Percentiles rank a stretch among this genome's conserved stretches.
phyloP scores from a whole-genome alignment of 2,797 vertebrate genomes.

The Ispidina picta region DNA sequence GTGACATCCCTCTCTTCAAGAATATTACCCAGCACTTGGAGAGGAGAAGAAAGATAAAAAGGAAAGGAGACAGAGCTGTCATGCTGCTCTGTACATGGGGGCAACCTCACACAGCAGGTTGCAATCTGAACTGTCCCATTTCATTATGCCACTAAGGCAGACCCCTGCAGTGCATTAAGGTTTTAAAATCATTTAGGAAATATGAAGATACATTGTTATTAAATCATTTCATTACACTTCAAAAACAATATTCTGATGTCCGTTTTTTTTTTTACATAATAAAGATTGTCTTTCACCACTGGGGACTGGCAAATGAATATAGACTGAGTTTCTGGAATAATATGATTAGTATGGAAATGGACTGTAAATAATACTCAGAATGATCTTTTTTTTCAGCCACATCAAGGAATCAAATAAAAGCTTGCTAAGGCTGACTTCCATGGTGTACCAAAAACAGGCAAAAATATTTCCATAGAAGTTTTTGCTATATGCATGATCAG shows the following conservation, averaged over 20 bases:
- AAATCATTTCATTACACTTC: conserved; percentile 57
- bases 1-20: not conserved
- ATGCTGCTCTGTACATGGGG: not conserved
- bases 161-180: conserved; percentile 42
- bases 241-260: conserved; percentile 34
- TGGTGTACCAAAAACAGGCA: not conserved
- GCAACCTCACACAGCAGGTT: conserved; percentile 54
- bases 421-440: not conserved
- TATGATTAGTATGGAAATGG: conserved; percentile 25
- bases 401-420: conserved; percentile 9
- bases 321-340: conserved; percentile 36
- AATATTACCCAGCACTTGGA: conserved; percentile 20
- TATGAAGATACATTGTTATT: conserved; percentile 59
- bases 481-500: not conserved
- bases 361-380: conserved; percentile 36
- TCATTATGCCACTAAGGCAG: conserved; percentile 49
- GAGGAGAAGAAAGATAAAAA: conserved; percentile 30
- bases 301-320: not conserved
- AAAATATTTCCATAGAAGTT: not conserved
- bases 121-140: conserved; percentile 59
- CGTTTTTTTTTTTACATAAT: conserved; percentile 21
- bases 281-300: conserved; percentile 33
- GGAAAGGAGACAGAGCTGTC: conserved; percentile 27
- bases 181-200: conserved; percentile 67
- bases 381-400: conserved; percentile 41